Base-by-base conservation (phyloP, 2,113 vertebrate species). In the Bufo gargarizans region DNA sequence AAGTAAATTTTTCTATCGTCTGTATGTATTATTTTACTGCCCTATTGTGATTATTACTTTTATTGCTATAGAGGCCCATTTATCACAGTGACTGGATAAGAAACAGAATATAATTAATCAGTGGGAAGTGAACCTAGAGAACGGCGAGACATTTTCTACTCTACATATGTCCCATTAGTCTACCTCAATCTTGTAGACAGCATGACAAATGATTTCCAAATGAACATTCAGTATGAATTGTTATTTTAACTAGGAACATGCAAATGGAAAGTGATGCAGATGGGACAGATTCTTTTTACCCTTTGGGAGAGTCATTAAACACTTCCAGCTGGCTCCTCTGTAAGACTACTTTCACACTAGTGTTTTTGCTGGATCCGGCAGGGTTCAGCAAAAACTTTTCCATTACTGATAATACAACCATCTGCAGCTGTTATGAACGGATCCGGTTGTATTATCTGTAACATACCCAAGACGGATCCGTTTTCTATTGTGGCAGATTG, bases 221-320 rank as follows among this genome's bases (percentile, higher is more conserved):
- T 22, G 53, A 84, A 17, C 69, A 16, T 72, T n/a, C 50, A 72
- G 16, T 17, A 74, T 10, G 47, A 71, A 50, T 58, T 72, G 69
- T 69, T 47, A 47, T 84, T 55, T 55, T 84, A 53, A 71, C 49
- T 72, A 55, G 53, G 12, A 50, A 65, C 49, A 67, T 43, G 56
- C 43, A 58, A 58, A 33, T 16, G 14, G 0, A 58, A 58, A 2
- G 5, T 43, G n/a, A 13, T 55, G 4, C 53, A 79, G 65, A 72
- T 61, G 58, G 45, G 45, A 89, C 17, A 89, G 47, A 80, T 86
- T 76, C 84, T 61, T 77, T 3, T 49, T 47, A 47, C 19, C 55
- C 71, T 71, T 53, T 85, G n/a, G 53, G 84, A 58, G 22, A 85
- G 71, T 20, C 43, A 13, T 76, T 77, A 85, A 85, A 59, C 55